Evolutionary conservation across 2,113 vertebrate genomes (phyloP).

Genomic region (Chionis minor): DNA sequence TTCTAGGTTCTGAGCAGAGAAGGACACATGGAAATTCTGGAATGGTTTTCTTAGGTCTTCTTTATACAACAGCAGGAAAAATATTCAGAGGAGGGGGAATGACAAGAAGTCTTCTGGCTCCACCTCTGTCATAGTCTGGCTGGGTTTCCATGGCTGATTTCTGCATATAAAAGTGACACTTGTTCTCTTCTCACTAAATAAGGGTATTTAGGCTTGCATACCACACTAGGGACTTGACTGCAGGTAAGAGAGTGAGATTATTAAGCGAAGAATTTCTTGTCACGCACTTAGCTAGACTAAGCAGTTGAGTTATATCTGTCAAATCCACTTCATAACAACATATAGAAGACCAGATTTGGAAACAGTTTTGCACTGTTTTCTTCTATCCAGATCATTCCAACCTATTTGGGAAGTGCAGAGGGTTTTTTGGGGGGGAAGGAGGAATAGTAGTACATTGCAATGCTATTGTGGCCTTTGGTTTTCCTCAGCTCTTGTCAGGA

Average conservation of each 20-base stretch:
- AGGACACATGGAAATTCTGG: not conserved
- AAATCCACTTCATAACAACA: not conserved
- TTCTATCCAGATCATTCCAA: not conserved
- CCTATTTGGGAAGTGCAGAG: not conserved
- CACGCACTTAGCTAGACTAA: not conserved
- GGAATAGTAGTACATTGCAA: not conserved
- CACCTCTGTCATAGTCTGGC: not conserved
- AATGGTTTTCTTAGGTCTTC: not conserved
- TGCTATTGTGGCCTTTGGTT: not conserved
- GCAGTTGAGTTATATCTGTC: not conserved
- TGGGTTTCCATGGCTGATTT: not conserved
- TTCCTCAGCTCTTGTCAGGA: not conserved
- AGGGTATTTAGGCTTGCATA: not conserved
- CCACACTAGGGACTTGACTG: not conserved
- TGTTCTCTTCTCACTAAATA: not conserved
- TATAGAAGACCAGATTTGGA: not conserved
- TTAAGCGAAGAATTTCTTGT: not conserved
- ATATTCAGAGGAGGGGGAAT: not conserved
- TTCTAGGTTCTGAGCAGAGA: not conserved
- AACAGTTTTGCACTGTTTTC: not conserved
- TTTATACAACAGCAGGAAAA: not conserved
- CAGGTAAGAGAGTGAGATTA: not conserved
- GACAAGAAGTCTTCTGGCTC: not conserved
- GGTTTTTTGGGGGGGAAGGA: not conserved
- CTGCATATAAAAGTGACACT: not conserved